These are phyloP conservation scores for Vanessa cardui DNA, from an alignment of 2,888 invertebrate genomes.

Conservation along the genomic window DNA sequence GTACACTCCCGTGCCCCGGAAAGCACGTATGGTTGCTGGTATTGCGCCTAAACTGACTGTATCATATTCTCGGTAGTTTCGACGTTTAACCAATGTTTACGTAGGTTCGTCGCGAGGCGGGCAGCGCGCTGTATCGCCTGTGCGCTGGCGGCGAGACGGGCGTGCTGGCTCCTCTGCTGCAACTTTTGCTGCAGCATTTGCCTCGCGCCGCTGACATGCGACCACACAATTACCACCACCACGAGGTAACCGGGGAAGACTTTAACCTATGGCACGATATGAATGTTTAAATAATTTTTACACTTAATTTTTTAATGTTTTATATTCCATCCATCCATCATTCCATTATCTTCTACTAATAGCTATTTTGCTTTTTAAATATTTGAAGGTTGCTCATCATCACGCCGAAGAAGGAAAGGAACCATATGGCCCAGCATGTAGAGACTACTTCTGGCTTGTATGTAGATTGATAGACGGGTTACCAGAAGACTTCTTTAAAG, in stretches of 20 bases:
- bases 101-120: constrained; percentile 94
- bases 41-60: too few relatives aligned
- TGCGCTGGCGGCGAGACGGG: constrained; percentile 88
- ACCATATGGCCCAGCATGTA: constrained; percentile 96
- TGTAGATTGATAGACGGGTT: constrained; percentile 94
- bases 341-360: too few relatives aligned
- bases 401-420: constrained; percentile 93
- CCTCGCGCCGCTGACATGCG: constrained; percentile 94
- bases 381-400: constrained; percentile 78
- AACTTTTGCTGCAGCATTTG: constrained; percentile 90
- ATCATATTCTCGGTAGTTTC: background rate
- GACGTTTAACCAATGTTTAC: background rate
- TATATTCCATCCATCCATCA: too few relatives aligned
- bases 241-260: constrained; percentile 50
- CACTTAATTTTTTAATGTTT: background rate
- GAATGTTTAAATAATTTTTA: too few relatives aligned
- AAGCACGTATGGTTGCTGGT: too few relatives aligned
- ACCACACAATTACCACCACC: constrained; percentile 73
- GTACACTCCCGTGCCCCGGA: too few relatives aligned
- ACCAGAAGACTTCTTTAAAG: constrained; percentile 90
- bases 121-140: constrained; percentile 94
- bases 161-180: constrained; percentile 89
- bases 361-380: too few relatives aligned
- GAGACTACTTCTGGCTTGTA: constrained; percentile 97
- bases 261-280: too few relatives aligned